Evolutionary conservation across 1,140 invertebrate species (phyloP).

Genomic region (Bradysia coprophila): DNA sequence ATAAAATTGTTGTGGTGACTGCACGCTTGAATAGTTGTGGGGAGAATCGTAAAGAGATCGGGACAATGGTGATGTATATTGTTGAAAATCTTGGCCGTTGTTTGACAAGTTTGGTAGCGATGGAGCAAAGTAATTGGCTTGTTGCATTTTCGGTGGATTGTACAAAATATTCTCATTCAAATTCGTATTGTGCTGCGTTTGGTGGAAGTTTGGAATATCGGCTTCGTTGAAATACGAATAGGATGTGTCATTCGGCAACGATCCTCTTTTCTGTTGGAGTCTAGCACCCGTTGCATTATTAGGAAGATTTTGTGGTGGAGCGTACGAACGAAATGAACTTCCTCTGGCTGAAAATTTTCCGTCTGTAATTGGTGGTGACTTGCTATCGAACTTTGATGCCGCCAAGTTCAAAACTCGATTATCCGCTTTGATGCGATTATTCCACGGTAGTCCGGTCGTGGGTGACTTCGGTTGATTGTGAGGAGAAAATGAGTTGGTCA

Average conservation of each 20-base stretch:
- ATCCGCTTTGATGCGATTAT: conserved; percentile 12
- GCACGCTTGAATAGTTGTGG: too few species aligned
- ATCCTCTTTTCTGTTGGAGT: background rate
- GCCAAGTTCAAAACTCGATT: conserved; percentile 22
- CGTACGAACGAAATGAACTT: background rate
- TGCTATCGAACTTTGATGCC: conserved; percentile 27
- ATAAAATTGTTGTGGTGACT: too few species aligned
- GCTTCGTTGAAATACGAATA: background rate
- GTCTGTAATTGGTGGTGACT: conserved; percentile 8
- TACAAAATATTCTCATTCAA: background rate
- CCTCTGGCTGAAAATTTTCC: conserved; percentile 4
- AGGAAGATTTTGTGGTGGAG: background rate
- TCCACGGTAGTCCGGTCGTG: conserved; percentile 15
- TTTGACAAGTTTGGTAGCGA: conserved; percentile 13
- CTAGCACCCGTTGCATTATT: background rate
- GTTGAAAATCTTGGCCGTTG: background rate
- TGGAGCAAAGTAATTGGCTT: conserved; percentile 4
- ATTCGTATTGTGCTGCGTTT: background rate
- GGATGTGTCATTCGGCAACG: background rate
- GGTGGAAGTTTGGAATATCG: background rate
- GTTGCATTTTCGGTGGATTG: background rate
- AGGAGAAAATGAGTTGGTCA: background rate
- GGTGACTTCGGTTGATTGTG: background rate
- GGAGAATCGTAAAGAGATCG: too few species aligned
- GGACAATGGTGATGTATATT: too few species aligned